phyloP scores from a whole-genome alignment of 2,888 invertebrate genomes.

The Lycophotia porphyrea region DNA sequence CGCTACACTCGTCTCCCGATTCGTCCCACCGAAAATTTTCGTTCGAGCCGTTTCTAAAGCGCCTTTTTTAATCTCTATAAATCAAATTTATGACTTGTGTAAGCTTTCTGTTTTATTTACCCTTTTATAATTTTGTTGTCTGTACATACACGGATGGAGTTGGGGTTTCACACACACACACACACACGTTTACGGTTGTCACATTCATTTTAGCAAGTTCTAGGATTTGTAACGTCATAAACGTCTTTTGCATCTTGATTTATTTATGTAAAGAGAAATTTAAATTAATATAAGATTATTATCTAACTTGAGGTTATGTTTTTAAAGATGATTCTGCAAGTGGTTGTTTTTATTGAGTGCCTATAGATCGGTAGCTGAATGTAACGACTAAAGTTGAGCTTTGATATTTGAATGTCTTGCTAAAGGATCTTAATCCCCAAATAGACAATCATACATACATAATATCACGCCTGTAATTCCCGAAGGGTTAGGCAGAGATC shows the following conservation, averaged over 20 bases:
- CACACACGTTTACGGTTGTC: slow-evolving; percentile 20
- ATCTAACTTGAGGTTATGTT: background rate
- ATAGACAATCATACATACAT: too few relatives aligned
- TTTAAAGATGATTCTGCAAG: background rate
- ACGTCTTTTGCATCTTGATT: background rate
- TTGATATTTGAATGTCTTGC: background rate
- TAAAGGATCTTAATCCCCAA: background rate
- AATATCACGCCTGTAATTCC: too few relatives aligned
- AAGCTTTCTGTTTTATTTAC: slow-evolving; percentile 91
- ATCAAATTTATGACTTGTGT: slow-evolving; percentile 91
- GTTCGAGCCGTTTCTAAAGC: slow-evolving; percentile 90
- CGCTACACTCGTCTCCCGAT: slow-evolving; percentile 87
- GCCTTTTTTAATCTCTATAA: slow-evolving; percentile 91
- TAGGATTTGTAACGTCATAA: slow-evolving; percentile 22
- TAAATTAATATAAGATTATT: background rate
- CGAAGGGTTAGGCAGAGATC: too few relatives aligned
- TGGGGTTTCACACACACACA: slow-evolving; percentile 53
- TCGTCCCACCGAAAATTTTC: slow-evolving; percentile 90
- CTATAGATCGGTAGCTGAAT: background rate
- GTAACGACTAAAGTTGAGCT: background rate
- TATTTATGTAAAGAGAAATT: background rate
- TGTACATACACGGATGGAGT: slow-evolving; percentile 71
- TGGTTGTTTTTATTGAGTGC: background rate
- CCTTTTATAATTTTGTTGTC: slow-evolving; percentile 90
- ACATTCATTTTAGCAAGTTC: slow-evolving; percentile 41